Conservation (phyloP, 2,797 vertebrate genomes). For the Octomys mimax region DNA sequence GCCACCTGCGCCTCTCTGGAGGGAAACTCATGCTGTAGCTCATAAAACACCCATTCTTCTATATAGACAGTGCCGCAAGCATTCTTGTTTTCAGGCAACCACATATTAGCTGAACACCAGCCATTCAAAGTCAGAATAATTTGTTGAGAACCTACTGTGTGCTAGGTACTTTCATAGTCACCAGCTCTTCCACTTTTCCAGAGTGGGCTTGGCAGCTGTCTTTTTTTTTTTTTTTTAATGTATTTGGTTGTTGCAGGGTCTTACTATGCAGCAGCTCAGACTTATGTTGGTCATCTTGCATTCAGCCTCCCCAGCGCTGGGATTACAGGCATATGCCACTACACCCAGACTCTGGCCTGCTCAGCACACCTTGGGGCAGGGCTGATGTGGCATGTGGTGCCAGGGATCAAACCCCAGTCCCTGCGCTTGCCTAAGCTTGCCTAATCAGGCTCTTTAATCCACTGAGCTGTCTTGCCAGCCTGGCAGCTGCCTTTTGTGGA, state of each 20-base stretch:
- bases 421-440: too few species aligned
- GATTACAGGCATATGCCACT: too few species aligned
- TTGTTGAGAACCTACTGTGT: neutral
- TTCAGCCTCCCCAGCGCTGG: too few species aligned
- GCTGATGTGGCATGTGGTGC: too few species aligned
- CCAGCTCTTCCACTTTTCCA: neutral
- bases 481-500: neutral
- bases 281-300: too few species aligned
- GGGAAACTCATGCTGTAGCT: neutral
- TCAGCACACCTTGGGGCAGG: too few species aligned
- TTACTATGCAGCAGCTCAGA: too few species aligned
- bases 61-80: neutral
- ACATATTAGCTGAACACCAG: neutral
- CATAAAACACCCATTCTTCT: slow-evolving; percentile 7
- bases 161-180: neutral
- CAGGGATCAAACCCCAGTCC: too few species aligned
- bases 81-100: neutral
- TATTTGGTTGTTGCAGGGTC: too few species aligned
- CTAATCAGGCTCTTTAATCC: too few species aligned
- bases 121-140: neutral
- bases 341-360: too few species aligned
- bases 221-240: neutral
- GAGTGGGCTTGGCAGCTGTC: neutral
- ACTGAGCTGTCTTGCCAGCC: too few species aligned
- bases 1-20: neutral